Conservation (phyloP, 2,113 vertebrate species). For the Hipposideros armiger region DNA sequence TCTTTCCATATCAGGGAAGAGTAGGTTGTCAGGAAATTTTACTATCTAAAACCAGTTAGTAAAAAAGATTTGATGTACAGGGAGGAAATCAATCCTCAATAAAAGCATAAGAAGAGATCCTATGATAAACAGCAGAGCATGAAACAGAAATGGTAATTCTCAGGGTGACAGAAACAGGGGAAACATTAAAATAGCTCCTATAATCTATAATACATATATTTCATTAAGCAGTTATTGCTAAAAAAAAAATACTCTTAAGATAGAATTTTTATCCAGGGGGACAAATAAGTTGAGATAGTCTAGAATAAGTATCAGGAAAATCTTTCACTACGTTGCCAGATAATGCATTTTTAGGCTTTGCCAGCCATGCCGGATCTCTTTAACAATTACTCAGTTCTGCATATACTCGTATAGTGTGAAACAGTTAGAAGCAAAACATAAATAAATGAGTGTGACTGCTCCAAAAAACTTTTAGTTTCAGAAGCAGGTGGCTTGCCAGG, state of each 20-base stretch:
- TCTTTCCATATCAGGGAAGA: neutral
- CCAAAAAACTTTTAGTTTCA: neutral
- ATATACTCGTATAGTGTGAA: neutral
- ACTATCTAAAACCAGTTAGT: neutral
- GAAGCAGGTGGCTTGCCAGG: neutral
- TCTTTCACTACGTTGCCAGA: neutral
- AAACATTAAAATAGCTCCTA: neutral
- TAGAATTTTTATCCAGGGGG: neutral
- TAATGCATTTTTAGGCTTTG: neutral
- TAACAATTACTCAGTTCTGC: neutral
- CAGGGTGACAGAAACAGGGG: neutral
- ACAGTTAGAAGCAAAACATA: neutral
- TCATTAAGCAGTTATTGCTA: neutral
- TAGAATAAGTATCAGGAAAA: neutral
- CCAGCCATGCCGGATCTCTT: neutral
- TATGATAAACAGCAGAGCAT: neutral
- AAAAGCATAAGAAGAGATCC: neutral
- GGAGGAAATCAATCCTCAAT: neutral
- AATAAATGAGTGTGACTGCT: neutral
- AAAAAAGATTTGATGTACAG: neutral
- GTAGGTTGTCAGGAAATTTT: neutral
- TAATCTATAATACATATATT: neutral
- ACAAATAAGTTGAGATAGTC: neutral
- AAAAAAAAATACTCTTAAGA: neutral
- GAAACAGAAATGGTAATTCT: neutral